Evolutionary conservation across 2,888 invertebrate genomes (phyloP).

Genomic region (Deilephila elpenor): DNA sequence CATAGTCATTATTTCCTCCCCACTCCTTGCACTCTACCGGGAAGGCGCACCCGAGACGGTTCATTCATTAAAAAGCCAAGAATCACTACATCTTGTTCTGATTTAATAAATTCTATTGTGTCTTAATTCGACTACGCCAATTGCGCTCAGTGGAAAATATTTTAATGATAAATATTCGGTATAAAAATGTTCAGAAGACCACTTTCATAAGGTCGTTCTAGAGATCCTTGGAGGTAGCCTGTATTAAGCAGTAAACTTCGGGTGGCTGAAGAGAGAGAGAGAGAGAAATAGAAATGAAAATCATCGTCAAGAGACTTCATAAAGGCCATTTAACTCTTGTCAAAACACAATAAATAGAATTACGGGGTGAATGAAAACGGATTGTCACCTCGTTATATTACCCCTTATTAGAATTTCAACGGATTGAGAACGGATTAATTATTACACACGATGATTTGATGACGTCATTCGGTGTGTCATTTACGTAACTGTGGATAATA

Average conservation of each 20-base stretch:
- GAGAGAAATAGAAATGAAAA: no score
- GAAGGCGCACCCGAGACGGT: neutral
- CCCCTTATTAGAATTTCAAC: constrained; percentile 6
- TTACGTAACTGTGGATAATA: constrained; percentile 5
- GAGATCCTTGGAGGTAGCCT: no score
- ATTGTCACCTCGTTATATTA: constrained; percentile 12
- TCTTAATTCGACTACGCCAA: neutral
- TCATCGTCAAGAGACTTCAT: no score
- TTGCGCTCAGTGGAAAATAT: neutral
- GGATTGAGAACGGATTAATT: constrained; percentile 18
- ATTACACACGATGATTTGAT: constrained; percentile 12
- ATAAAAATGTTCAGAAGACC: neutral
- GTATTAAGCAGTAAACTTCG: no score
- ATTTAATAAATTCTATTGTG: neutral
- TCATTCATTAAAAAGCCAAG: constrained; percentile 7
- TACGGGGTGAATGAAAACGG: neutral
- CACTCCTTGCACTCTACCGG: neutral
- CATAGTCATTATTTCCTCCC: constrained; percentile 13
- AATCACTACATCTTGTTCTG: neutral
- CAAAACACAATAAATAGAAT: neutral
- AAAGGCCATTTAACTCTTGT: neutral
- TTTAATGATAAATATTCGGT: neutral
- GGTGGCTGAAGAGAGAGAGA: no score
- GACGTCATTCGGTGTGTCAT: neutral
- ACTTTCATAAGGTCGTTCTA: neutral